These are phyloP conservation scores for Microchirus variegatus DNA, from an alignment of 2,797 vertebrate genomes.

Conservation along the genomic window DNA sequence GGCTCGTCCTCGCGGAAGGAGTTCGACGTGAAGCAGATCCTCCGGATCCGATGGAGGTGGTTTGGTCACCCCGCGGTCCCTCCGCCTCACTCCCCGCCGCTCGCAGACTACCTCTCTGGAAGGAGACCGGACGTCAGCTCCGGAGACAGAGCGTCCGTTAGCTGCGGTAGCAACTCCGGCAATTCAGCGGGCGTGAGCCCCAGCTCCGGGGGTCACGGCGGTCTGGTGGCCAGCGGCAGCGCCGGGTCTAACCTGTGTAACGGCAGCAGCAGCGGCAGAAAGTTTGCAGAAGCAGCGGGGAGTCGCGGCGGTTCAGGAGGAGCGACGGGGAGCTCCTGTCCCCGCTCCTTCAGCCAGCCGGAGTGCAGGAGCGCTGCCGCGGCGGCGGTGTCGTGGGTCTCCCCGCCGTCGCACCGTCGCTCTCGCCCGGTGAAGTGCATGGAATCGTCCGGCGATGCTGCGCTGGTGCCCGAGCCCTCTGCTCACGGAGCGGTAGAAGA, in stretches of 20 bases:
- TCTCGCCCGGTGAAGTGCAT: slow-evolving; percentile 80
- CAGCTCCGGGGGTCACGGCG: slow-evolving; percentile 53
- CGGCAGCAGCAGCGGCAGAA: slow-evolving; percentile 85
- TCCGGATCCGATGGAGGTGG: slow-evolving; percentile 98
- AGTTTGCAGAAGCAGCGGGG: slow-evolving; percentile 88
- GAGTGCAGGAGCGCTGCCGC: slow-evolving; percentile 88
- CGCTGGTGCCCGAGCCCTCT: slow-evolving; percentile 68
- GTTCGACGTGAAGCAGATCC: slow-evolving; percentile 98
- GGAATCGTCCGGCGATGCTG: slow-evolving; percentile 79
- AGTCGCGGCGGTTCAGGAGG: slow-evolving; percentile 79
- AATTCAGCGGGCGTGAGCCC: slow-evolving; percentile 42
- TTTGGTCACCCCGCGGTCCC: slow-evolving; percentile 93
- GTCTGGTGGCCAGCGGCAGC: slow-evolving; percentile 70
- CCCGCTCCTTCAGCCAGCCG: slow-evolving; percentile 89
- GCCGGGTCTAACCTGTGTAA: slow-evolving; percentile 71
- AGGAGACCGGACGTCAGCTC: slow-evolving; percentile 70
- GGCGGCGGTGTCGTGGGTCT: slow-evolving; percentile 87
- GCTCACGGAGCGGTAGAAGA: slow-evolving; percentile 72
- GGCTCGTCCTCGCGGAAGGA: slow-evolving; percentile 90
- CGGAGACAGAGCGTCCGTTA: slow-evolving; percentile 69
- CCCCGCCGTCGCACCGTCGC: slow-evolving; percentile 82
- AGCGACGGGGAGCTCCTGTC: slow-evolving; percentile 73
- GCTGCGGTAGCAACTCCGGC: slow-evolving; percentile 60
- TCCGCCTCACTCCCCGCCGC: slow-evolving; percentile 85
- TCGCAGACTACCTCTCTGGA: slow-evolving; percentile 87